Percentiles rank a stretch among this genome's conserved stretches.
Conservation (phyloP, 2,888 invertebrate species). For the Boloria selene region DNA sequence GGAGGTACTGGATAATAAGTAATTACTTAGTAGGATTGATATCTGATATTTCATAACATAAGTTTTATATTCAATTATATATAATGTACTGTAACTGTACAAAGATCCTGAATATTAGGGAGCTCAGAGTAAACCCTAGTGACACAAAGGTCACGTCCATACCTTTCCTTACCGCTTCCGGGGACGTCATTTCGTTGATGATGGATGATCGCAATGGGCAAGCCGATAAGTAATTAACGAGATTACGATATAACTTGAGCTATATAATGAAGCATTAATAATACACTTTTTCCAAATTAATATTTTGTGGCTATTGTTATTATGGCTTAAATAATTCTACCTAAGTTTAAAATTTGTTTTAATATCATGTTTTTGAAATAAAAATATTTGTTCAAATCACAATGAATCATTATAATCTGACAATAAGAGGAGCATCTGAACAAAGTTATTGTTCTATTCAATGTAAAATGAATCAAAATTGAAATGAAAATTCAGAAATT, state of each 20-base stretch:
- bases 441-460: no score
- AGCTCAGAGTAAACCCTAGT: neutral
- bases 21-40: constrained; percentile 29
- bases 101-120: neutral
- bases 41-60: constrained; percentile 16
- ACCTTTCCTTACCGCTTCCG: constrained; percentile 16
- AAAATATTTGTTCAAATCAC: no score
- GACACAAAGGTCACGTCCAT: constrained; percentile 19
- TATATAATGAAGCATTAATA: neutral
- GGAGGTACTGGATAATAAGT: constrained; percentile 88
- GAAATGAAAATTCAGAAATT: no score
- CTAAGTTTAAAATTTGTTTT: no score
- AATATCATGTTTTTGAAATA: no score
- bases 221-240: constrained; percentile 21
- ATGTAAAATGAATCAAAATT: no score
- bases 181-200: constrained; percentile 15
- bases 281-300: no score
- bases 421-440: no score
- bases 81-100: neutral
- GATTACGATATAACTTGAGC: neutral
- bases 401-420: no score
- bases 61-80: constrained; percentile 17
- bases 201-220: constrained; percentile 14
- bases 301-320: no score
- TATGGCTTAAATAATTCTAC: no score